Evolutionary conservation across 1,140 invertebrate genomes (phyloP).

Genomic region (Zaprionus inermis): DNA sequence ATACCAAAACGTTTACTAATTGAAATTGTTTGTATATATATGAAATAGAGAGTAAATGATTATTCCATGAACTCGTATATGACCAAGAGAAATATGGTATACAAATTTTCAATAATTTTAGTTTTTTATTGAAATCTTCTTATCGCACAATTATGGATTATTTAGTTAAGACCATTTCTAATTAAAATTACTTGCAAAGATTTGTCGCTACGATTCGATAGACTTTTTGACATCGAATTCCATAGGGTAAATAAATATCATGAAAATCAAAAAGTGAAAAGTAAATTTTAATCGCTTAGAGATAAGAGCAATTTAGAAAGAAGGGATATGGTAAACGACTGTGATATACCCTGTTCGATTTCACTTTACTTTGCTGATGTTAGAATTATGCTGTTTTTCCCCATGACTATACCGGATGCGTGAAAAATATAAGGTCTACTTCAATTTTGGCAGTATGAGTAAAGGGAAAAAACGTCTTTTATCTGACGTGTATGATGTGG

Average conservation of each 20-base stretch:
- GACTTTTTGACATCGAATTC: neutral
- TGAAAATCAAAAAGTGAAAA: neutral
- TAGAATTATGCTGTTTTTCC: neutral
- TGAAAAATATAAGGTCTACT: neutral
- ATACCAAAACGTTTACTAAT: constrained; percentile 2
- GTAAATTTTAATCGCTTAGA: neutral
- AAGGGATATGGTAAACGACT: neutral
- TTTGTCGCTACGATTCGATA: neutral
- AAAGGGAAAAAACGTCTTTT: neutral
- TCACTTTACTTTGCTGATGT: too few species aligned
- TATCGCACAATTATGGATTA: neutral
- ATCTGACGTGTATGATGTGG: neutral
- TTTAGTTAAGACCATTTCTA: neutral
- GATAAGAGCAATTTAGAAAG: neutral
- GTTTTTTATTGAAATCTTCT: neutral
- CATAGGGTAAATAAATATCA: neutral
- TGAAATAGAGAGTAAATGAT: neutral
- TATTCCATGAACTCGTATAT: neutral
- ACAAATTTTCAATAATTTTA: neutral
- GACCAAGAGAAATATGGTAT: neutral
- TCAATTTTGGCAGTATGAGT: neutral
- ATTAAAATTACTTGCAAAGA: neutral
- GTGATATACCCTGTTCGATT: neutral
- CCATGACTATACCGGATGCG: neutral
- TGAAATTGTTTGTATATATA: neutral